Base-by-base conservation (phyloP, 30 jellyfish, hydroid and myxozoan species). In the Aurelia aurita region DNA sequence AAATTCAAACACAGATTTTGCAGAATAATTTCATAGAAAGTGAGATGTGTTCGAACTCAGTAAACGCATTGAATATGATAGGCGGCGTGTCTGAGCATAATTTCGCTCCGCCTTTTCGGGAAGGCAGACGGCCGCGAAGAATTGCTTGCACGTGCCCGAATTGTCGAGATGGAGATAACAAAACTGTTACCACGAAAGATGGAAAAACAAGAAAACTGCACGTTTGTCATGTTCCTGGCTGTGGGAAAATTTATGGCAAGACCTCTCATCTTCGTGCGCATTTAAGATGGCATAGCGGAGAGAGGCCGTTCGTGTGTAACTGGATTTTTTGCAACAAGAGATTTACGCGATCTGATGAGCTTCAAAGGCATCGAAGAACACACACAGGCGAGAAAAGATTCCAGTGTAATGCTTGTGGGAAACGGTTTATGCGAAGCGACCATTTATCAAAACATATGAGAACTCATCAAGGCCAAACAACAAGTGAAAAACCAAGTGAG, bases 121-220 rank as follows among this genome's bases (percentile, higher is more conserved):
- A 87, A 65, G 91, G 91, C 69, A 87, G 99, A 29, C 79, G 99
- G 79, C 99, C 99, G 77, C 91, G 99, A 64, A 79, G 99, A 66
- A 95, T 95, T 44, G 99, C 99, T 35, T 95, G 99, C 90, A 95
- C 99, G 87, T 95, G 99, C 89, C 99, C 99, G 31, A 95, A 95
- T 80, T 95, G 99, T 57, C 96, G 97, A 45, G 99, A 89, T 69
- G 99, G 99, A 18, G 99, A 95, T 85, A 89, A 89, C 80, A 95
- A 95, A 86, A 89, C 99, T 43, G 98, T 95, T 2, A 85, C 97
- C 6, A 95, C 97, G 21, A 95, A 95, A 69, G 98, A 91, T 74
- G 99, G 99, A 13, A 95, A 95, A 69, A 93, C 94, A 22, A 71
- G 99, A 55, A 95, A 95, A 76, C 59, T 95, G 28, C 99, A 95